phyloP scores from a whole-genome alignment of 2,113 vertebrate genomes.

The Ammodytes dubius region DNA sequence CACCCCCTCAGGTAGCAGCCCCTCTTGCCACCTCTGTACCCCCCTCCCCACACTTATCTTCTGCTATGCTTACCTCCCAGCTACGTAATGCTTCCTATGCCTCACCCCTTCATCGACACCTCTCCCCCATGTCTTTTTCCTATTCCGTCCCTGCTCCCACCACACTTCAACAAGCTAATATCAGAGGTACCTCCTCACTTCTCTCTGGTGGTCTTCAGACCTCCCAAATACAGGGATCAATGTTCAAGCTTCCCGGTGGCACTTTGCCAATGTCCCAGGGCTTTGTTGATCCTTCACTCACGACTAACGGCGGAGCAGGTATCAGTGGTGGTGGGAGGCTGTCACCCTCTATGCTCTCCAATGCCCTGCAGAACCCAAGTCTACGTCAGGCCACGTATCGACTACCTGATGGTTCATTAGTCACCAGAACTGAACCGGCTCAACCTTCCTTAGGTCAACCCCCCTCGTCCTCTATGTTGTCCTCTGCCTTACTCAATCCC shows the following conservation, averaged over 20 bases:
- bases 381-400: conserved; percentile 77
- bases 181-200: conserved; percentile 54
- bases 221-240: conserved; percentile 73
- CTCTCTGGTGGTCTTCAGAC: conserved; percentile 65
- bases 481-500: conserved; percentile 72
- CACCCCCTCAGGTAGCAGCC: conserved; percentile 49
- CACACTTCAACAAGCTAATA: conserved; percentile 44
- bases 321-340: conserved; percentile 34
- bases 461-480: conserved; percentile 66
- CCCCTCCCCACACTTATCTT: conserved; percentile 76
- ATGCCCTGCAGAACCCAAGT: conserved; percentile 77
- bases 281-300: conserved; percentile 30
- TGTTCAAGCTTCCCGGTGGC: conserved; percentile 75
- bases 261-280: conserved; percentile 67
- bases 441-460: conserved; percentile 42
- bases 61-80: conserved; percentile 77
- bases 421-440: conserved; percentile 72
- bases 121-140: conserved; percentile 46
- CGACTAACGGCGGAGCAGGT: conserved; percentile 17
- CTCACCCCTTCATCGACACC: conserved; percentile 68
- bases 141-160: conserved; percentile 42
- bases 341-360: conserved; percentile 71
- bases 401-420: conserved; percentile 80
- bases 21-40: conserved; percentile 22
- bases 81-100: conserved; percentile 77